phyloP scores from a whole-genome alignment of 2,888 invertebrate genomes.

The Lamellibrachia satsuma region DNA sequence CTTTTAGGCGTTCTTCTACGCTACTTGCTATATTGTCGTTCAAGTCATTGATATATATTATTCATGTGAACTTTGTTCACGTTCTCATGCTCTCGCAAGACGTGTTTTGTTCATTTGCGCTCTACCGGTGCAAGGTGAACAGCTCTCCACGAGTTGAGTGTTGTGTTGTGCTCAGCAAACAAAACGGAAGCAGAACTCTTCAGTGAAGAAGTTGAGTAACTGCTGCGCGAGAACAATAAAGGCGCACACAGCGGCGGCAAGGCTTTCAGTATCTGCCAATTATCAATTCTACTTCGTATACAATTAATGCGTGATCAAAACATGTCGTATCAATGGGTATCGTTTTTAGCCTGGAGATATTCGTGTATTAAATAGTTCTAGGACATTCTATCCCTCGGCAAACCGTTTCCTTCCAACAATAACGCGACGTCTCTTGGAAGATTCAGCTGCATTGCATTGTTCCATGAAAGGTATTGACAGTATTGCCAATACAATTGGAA shows the following conservation, averaged over 20 bases:
- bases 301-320: not conserved
- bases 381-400: not conserved
- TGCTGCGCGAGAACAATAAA: not conserved
- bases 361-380: not conserved
- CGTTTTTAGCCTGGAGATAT: not conserved
- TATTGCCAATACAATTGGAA: not conserved
- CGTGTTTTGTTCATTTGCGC: not conserved
- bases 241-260: not conserved
- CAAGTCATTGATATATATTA: no score
- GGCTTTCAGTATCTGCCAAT: not conserved
- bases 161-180: not conserved
- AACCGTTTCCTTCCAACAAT: not conserved
- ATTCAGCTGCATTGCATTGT: not conserved
- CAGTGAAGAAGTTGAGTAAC: not conserved
- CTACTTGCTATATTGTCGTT: not conserved
- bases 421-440: not conserved
- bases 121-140: not conserved
- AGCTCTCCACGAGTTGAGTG: not conserved
- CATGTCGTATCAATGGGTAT: not conserved
- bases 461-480: not conserved
- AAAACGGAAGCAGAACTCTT: not conserved
- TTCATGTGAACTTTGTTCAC: not conserved
- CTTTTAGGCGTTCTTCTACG: not conserved
- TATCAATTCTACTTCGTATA: not conserved
- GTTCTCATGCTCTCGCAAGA: not conserved